Evolutionary conservation across 2,888 invertebrate genomes (phyloP), one percentile per base, ranked within the genome.

Genomic region (Chirona hameri): DNA sequence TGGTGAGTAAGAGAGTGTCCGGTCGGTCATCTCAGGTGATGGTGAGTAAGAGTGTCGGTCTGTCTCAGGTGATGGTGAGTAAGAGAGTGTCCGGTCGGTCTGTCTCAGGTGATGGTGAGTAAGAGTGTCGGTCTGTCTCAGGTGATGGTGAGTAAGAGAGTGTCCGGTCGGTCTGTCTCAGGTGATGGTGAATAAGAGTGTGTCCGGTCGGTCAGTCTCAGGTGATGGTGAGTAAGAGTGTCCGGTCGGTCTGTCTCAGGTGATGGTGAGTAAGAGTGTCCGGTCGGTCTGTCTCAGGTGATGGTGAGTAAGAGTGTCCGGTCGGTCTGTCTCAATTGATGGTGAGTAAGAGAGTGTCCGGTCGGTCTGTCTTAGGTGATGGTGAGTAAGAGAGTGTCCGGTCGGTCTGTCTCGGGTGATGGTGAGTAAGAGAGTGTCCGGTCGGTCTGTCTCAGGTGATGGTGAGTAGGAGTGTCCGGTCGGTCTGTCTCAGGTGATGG

Each of bases 241-340:
- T 96, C 82, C 95, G 39, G 39, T 60, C 60, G 24, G 3, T 81
- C 39, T 57, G 18, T 82, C 82, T 24, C 72, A 86, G 85, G 86
- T 89, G 86, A 86, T 89, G 72, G 88, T 94, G 85, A 95, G 95
- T 87, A 93, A 94, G 86, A 95, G 95, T 57, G 94, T 96, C 82
- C 95, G 39, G 39, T 60, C 60, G 24, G 3, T 81, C 39, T 57
- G 18, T 82, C 82, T 24, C 72, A 86, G 85, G 86, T 89, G 86
- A 86, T 89, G 72, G 88, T 94, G 85, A 95, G 95, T 87, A 93
- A 94, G 86, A 95, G 95, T 57, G 94, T 96, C 82, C 95, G 39
- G 39, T 60, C 60, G 24, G 3, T 81, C 39, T 57, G 18, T 82
- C 82, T 24, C 72, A 86, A 85, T 86, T 89, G 86, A 86, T 89